These are phyloP conservation scores for Tetragonisca angustula DNA, from an alignment of 2,888 invertebrate genomes.

Conservation along the genomic window DNA sequence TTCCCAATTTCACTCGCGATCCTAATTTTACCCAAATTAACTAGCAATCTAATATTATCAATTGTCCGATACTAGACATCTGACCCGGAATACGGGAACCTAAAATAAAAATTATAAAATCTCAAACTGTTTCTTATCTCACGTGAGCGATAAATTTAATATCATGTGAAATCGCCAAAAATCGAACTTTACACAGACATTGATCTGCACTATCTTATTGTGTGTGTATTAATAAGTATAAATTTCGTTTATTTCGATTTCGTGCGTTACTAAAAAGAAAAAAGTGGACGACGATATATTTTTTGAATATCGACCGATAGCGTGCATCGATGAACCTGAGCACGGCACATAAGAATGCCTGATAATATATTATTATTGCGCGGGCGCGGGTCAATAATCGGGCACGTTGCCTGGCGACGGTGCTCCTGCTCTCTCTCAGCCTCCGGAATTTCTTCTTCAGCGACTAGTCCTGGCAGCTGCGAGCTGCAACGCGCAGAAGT, in stretches of 20 bases:
- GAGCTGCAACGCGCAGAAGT: conserved; percentile 54
- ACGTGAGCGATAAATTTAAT: neutral
- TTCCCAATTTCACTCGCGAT: too few relatives aligned
- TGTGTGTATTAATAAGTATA: neutral
- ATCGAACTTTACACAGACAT: neutral
- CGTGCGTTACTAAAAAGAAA: neutral
- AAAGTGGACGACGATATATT: conserved; percentile 1
- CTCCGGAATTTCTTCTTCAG: conserved; percentile 57
- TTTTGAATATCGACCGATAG: conserved; percentile 34
- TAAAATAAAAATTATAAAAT: neutral
- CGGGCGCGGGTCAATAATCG: conserved; percentile 83
- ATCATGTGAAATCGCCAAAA: neutral
- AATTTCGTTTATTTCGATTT: neutral
- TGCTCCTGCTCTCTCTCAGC: conserved; percentile 59
- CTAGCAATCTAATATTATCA: neutral
- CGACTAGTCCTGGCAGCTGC: conserved; percentile 55
- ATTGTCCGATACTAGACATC: neutral
- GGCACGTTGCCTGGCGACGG: conserved; percentile 78
- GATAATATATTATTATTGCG: conserved; percentile 81
- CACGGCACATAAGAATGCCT: conserved; percentile 57
- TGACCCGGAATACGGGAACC: neutral
- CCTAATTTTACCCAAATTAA: neutral
- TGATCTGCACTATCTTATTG: too few relatives aligned
- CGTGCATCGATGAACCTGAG: conserved; percentile 43
- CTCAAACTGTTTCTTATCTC: neutral